phyloP scores from a whole-genome alignment of 1,140 invertebrate genomes.

The Drosophila kanapiae region DNA sequence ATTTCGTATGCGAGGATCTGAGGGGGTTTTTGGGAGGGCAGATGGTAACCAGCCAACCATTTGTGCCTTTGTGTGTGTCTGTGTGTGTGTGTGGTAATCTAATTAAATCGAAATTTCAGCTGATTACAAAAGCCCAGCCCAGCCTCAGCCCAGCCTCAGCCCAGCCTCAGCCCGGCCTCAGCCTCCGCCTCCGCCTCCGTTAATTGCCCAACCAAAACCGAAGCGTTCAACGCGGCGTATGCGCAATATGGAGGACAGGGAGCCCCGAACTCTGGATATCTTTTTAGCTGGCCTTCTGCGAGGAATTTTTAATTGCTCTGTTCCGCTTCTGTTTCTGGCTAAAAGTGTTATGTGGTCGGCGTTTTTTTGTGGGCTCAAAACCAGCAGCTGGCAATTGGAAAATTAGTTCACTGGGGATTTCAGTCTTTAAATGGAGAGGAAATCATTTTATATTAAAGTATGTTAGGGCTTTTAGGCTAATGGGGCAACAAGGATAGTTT shows the following conservation, averaged over 20 bases:
- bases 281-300: background rate
- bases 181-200: conserved; percentile 18
- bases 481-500: background rate
- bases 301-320: conserved; percentile 69
- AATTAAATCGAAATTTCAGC: conserved; percentile 79
- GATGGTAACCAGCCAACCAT: conserved; percentile 50
- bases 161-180: conserved; percentile 1
- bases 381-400: conserved; percentile 36
- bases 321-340: conserved; percentile 29
- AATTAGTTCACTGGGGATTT: conserved; percentile 42
- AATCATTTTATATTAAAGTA: background rate
- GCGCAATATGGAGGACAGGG: conserved; percentile 49
- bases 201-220: conserved; percentile 61
- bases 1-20: background rate
- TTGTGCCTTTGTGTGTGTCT: conserved; percentile 39
- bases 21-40: background rate
- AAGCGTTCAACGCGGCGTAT: conserved; percentile 65
- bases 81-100: conserved; percentile 77
- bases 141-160: background rate
- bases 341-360: conserved; percentile 26
- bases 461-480: background rate
- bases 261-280: conserved; percentile 1
- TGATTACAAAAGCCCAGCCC: conserved; percentile 68
- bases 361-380: conserved; percentile 10
- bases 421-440: conserved; percentile 8